Evolutionary conservation across 2,797 vertebrate species (phyloP).

Genomic region (Sebastes alutus): DNA sequence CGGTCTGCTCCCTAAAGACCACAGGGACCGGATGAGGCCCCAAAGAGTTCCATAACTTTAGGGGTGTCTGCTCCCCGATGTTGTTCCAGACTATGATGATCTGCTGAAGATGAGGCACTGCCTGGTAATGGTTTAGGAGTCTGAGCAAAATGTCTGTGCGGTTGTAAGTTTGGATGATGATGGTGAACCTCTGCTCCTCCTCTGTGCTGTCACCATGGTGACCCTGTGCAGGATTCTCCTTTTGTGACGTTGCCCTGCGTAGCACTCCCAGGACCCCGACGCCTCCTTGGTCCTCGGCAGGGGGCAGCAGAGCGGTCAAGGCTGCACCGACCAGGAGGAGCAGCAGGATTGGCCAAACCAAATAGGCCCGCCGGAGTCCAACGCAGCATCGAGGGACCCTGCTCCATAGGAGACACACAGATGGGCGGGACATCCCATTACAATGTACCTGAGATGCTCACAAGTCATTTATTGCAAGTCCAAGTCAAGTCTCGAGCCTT

Average conservation of each 20-base stretch:
- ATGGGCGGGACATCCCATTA: neutral
- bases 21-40: slow-evolving; percentile 93
- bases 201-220: slow-evolving; percentile 15
- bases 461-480: too few relatives aligned
- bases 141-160: slow-evolving; percentile 92
- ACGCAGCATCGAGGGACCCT: slow-evolving; percentile 59
- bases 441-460: neutral
- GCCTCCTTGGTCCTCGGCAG: slow-evolving; percentile 56
- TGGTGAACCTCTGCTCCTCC: slow-evolving; percentile 84
- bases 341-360: slow-evolving; percentile 73
- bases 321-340: slow-evolving; percentile 75
- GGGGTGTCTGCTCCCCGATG: slow-evolving; percentile 85
- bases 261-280: slow-evolving; percentile 64
- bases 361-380: slow-evolving; percentile 33
- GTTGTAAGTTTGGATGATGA: slow-evolving; percentile 95
- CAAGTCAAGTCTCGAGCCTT: too few relatives aligned
- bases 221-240: neutral
- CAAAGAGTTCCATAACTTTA: slow-evolving; percentile 87
- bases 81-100: slow-evolving; percentile 97
- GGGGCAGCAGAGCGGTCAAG: slow-evolving; percentile 76
- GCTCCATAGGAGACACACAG: neutral
- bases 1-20: slow-evolving; percentile 88
- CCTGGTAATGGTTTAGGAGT: slow-evolving; percentile 96
- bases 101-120: slow-evolving; percentile 87
- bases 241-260: slow-evolving; percentile 13